Conservation (phyloP, 2,888 invertebrate species). For the Acrocera orbiculus region DNA sequence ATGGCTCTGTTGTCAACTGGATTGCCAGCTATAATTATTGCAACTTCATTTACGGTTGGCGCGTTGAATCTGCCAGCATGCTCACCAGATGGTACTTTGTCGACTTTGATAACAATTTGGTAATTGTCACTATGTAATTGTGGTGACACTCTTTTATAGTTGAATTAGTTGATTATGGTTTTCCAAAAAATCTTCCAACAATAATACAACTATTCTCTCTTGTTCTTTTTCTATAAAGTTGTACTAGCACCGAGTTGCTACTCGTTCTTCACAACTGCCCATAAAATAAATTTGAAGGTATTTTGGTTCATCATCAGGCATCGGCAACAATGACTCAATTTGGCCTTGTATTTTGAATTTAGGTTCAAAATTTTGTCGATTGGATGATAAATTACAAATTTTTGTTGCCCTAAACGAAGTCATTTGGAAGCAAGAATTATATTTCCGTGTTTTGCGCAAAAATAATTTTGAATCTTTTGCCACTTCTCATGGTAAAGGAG, state of each 20-base stretch:
- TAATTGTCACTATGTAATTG: constrained; percentile 10
- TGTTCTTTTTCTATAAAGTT: constrained; percentile 2
- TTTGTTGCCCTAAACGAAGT: too few species aligned
- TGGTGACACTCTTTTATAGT: constrained; percentile 11
- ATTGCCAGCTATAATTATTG: constrained; percentile 10
- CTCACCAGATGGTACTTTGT: constrained; percentile 15
- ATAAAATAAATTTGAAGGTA: constrained; percentile 3
- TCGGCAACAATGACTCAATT: too few species aligned
- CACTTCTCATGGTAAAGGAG: too few species aligned
- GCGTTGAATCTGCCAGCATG: constrained; percentile 8
- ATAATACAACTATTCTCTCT: not conserved
- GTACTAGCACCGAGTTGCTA: constrained; percentile 1
- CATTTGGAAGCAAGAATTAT: too few species aligned
- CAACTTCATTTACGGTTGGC: constrained; percentile 10
- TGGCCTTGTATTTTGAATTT: too few species aligned
- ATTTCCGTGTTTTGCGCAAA: too few species aligned
- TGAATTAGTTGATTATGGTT: constrained; percentile 10
- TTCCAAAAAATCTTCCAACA: constrained; percentile 9
- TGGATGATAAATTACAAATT: too few species aligned
- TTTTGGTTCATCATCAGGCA: not conserved
- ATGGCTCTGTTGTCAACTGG: constrained; percentile 1
- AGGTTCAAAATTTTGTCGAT: too few species aligned
- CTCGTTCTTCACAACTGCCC: not conserved
- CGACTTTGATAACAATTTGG: constrained; percentile 17
- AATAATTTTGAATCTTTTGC: too few species aligned